Evolutionary conservation across 2,888 invertebrate species (phyloP), one percentile per base, ranked within the genome.

Genomic region (Creontiades dilutus): DNA sequence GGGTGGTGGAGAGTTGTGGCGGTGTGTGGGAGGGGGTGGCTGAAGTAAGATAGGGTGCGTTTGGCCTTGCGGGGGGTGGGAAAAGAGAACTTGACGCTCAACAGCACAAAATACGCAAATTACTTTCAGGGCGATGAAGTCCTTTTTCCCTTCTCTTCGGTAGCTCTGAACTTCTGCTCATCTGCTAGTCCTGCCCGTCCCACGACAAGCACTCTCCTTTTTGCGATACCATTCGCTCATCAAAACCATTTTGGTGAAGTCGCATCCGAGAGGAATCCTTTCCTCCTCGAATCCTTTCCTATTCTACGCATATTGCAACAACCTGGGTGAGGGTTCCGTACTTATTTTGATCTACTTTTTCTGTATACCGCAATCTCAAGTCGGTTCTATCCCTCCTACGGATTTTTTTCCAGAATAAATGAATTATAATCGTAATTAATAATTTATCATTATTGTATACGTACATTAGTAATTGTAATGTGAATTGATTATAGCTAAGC

Each of bases 61-160:
- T 28, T 11, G 55, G 13, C 7, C 9, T 2, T 11, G 57, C 28
- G 55, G 14, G 27, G 16, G 84, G 14, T 14, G 84, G 28, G 28
- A 48, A 57, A 28, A 57, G 57, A 13, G 14, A 11, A 16, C 68
- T n/a, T 61, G 86, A 86, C 61, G 86, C 75, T 68, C 86, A 68
- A 28, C 57, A 84, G 84, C 55, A 57, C 84, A 28, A 86, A 86
- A 86, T 86, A 68, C 86, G 86, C 86, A 86, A 86, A 86, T 86
- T 86, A 86, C 86, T 68, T 86, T 75, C 52, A 61, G 68, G 86
- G 86, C 19, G 86, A 46, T 86, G 86, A 86, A 75, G 61, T 86
- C 84, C 57, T 55, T 55, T 55, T 84, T 55, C 28, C 28, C 55
- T 27, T 84, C 57, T 23, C 76, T 76, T 76, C 61, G 61, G 61